These are phyloP conservation scores for Globodera rostochiensis DNA, from an alignment of 1,140 invertebrate species.

Conservation along the genomic window DNA sequence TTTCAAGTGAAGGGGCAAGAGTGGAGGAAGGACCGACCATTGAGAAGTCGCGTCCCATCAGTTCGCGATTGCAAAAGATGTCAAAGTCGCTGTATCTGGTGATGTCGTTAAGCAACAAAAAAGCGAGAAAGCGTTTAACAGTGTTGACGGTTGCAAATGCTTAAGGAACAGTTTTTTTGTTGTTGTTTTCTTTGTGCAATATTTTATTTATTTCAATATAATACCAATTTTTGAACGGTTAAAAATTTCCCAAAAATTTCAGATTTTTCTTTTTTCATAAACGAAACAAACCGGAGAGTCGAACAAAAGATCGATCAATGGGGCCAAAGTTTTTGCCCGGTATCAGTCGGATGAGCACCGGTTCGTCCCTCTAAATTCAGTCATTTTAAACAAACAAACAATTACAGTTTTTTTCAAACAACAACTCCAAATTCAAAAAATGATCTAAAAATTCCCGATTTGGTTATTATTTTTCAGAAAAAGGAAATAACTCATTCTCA, in stretches of 20 bases:
- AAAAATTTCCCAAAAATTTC: too few relatives aligned
- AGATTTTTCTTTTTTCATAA: neutral
- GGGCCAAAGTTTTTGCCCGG: constrained; percentile 28
- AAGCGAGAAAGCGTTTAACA: constrained; percentile 81
- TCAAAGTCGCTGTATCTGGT: constrained; percentile 95
- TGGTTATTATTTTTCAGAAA: too few relatives aligned
- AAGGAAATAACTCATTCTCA: too few relatives aligned
- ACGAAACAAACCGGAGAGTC: constrained; percentile 43
- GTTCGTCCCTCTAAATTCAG: constrained; percentile 28
- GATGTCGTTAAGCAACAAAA: constrained; percentile 78
- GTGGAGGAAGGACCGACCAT: constrained; percentile 72
- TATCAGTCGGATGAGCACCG: constrained; percentile 33
- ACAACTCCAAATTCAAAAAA: neutral
- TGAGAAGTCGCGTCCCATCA: constrained; percentile 96
- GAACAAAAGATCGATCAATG: constrained; percentile 37
- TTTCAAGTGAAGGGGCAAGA: too few relatives aligned
- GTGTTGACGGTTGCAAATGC: constrained; percentile 55
- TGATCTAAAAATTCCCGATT: neutral
- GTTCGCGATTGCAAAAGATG: constrained; percentile 95
- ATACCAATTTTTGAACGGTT: too few relatives aligned
- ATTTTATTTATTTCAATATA: too few relatives aligned
- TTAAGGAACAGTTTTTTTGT: constrained; percentile 9
- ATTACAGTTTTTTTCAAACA: neutral
- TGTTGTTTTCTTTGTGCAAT: neutral
- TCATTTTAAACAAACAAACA: too few relatives aligned